Evolutionary conservation across 2,888 invertebrate genomes (phyloP).

Genomic region (Torymus aiolomorphi): DNA sequence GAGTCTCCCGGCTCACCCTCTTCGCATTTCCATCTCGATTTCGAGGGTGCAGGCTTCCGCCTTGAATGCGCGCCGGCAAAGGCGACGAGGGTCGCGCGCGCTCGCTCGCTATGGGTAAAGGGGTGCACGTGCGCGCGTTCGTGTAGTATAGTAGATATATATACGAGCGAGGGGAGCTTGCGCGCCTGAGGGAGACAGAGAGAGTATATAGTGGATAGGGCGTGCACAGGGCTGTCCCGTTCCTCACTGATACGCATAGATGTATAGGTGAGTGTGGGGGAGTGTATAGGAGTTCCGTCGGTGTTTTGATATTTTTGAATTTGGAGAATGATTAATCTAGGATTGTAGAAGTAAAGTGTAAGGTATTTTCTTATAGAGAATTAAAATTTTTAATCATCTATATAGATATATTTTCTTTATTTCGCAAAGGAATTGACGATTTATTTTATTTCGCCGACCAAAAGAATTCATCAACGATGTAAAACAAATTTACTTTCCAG

Average conservation of each 20-base stretch:
- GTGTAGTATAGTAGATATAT: no score
- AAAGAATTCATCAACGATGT: no score
- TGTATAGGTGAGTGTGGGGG: neutral
- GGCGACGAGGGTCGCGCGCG: conserved; percentile 34
- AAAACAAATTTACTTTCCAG: no score
- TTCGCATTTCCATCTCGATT: conserved; percentile 56
- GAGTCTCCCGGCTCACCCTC: conserved; percentile 40
- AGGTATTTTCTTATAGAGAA: no score
- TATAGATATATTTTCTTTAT: no score
- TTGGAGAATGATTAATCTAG: no score
- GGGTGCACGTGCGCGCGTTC: conserved; percentile 3
- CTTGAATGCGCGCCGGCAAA: conserved; percentile 42
- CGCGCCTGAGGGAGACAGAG: neutral
- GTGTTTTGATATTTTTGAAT: neutral
- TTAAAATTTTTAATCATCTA: no score
- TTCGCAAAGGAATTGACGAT: no score
- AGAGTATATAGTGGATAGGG: neutral
- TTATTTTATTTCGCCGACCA: no score
- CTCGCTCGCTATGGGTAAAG: conserved; percentile 33
- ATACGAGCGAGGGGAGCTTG: conserved; percentile 18
- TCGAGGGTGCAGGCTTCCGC: conserved; percentile 55
- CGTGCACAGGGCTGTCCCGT: neutral
- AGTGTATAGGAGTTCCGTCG: neutral
- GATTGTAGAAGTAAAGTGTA: no score
- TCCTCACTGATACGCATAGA: conserved; percentile 34